phyloP scores from a whole-genome alignment of 2,888 invertebrate genomes.

The Listrodromus nycthemerus region DNA sequence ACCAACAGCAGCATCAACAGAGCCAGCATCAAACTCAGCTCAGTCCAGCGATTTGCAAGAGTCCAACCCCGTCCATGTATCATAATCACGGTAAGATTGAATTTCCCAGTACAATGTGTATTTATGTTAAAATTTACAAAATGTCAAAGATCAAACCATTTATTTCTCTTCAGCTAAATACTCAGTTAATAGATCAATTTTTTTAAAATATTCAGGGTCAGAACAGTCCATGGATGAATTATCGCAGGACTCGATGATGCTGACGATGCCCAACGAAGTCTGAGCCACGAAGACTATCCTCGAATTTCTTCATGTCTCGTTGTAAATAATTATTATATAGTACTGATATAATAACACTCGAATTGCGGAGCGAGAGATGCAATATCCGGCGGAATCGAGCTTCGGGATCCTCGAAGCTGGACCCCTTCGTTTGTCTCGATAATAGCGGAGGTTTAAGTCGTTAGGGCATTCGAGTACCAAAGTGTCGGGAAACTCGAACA shows the following conservation, averaged over 20 bases:
- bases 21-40: constrained; percentile 77
- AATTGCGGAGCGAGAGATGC: not conserved
- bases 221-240: constrained; percentile 91
- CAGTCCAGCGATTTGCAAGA: constrained; percentile 81
- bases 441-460: constrained; percentile 27
- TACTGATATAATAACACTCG: constrained; percentile 12
- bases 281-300: constrained; percentile 78
- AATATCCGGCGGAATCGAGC: constrained; percentile 8
- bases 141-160: not conserved
- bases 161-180: constrained; percentile 7
- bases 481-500: constrained; percentile 35
- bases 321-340: constrained; percentile 60
- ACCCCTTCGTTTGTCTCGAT: constrained; percentile 15
- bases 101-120: constrained; percentile 83
- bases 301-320: constrained; percentile 29
- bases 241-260: constrained; percentile 94
- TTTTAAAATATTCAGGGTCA: constrained; percentile 87
- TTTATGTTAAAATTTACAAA: not conserved
- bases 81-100: constrained; percentile 81
- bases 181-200: constrained; percentile 1
- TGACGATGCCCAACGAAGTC: constrained; percentile 94
- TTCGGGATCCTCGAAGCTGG: not conserved
- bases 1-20: constrained; percentile 87
- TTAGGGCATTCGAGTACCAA: constrained; percentile 47
- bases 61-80: constrained; percentile 83